These are phyloP conservation scores for Lerista edwardsae DNA, from an alignment of 2,797 vertebrate genomes.

Conservation along the genomic window DNA sequence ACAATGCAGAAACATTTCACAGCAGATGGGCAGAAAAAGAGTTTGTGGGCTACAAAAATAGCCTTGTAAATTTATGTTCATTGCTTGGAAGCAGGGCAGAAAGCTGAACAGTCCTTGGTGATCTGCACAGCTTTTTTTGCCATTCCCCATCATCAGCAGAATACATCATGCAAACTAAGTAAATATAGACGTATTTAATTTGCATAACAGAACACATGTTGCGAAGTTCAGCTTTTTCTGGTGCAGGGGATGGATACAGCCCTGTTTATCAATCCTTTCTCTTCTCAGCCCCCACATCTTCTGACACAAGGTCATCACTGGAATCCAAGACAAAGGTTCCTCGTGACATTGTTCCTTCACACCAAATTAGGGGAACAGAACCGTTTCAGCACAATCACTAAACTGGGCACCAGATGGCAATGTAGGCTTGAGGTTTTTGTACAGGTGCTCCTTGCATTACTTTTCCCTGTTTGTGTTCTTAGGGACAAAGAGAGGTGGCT, in stretches of 20 bases:
- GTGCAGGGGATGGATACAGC: neutral
- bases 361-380: neutral
- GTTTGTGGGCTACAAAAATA: too few relatives aligned
- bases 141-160: neutral
- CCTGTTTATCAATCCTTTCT: neutral
- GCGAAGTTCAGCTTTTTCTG: neutral
- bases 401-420: conserved; percentile 66
- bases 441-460: neutral
- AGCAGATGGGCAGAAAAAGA: neutral
- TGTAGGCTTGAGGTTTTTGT: conserved; percentile 35
- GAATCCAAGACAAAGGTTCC: neutral
- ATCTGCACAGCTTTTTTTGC: neutral
- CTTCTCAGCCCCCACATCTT: neutral
- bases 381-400: neutral
- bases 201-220: neutral
- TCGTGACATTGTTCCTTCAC: neutral
- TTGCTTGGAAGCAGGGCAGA: neutral
- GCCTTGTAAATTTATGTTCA: neutral
- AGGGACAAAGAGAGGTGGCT: neutral
- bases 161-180: neutral
- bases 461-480: neutral
- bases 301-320: neutral
- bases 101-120: neutral
- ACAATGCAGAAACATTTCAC: neutral
- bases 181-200: neutral